phyloP scores from a whole-genome alignment of 1,140 invertebrate genomes.

The Apis mellifera region DNA sequence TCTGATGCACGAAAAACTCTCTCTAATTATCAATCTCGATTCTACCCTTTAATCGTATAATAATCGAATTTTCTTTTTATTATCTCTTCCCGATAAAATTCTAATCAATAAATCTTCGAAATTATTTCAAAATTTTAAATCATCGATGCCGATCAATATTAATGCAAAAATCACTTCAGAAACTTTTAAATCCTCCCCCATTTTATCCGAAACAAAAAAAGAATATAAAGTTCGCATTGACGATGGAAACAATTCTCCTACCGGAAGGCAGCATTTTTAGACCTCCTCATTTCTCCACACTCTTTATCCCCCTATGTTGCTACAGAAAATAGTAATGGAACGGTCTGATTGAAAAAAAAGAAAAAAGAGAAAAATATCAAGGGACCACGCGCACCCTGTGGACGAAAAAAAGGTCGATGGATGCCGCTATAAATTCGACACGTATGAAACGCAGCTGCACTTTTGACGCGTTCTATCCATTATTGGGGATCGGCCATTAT shows the following conservation, averaged over 20 bases:
- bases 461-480: constrained; percentile 36
- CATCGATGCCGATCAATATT: too few species aligned
- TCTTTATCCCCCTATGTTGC: background rate
- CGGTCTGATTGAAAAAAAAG: background rate
- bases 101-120: too few species aligned
- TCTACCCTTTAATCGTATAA: too few species aligned
- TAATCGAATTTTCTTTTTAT: too few species aligned
- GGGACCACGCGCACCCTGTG: too few species aligned
- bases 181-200: too few species aligned
- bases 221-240: background rate
- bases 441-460: constrained; percentile 33
- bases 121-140: too few species aligned
- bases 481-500: constrained; percentile 35
- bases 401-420: background rate
- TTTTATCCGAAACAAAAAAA: too few species aligned
- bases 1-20: too few species aligned
- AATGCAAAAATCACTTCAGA: too few species aligned
- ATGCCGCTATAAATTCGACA: constrained; percentile 29
- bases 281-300: background rate
- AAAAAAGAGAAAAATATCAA: background rate
- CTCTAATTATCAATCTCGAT: too few species aligned
- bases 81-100: too few species aligned
- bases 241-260: background rate
- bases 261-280: background rate
- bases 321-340: constrained; percentile 26